Evolutionary conservation across 2,797 vertebrate species (phyloP).

Genomic region (Chloroceryle inda): DNA sequence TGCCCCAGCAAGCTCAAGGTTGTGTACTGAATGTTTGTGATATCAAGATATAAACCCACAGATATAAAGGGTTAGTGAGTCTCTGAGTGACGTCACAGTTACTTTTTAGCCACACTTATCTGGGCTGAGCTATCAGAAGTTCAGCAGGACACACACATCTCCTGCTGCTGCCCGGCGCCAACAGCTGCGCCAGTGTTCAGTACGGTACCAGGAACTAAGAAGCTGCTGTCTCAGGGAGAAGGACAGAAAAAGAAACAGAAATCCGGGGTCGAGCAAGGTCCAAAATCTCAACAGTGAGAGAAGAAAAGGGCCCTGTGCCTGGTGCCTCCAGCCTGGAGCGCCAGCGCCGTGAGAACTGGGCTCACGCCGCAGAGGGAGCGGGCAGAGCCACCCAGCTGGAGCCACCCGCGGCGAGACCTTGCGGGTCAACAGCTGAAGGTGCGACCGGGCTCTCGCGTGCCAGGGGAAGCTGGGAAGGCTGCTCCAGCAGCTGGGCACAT

Average conservation of each 20-base stretch:
- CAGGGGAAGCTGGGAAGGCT: not conserved
- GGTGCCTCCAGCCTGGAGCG: not conserved
- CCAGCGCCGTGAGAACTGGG: rapidly evolving
- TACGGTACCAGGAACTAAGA: not conserved
- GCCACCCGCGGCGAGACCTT: not conserved
- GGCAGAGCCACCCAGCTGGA: not conserved
- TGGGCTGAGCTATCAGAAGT: not conserved
- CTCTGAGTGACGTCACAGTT: rapidly evolving
- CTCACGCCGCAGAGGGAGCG: not conserved
- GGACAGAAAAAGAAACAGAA: not conserved
- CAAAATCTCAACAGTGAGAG: not conserved
- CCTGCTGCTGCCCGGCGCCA: not conserved
- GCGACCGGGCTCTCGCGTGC: rapidly evolving
- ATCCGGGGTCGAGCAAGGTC: not conserved
- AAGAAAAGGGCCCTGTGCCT: not conserved
- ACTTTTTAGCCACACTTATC: not conserved
- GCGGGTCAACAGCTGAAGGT: not conserved
- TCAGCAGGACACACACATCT: rapidly evolving
- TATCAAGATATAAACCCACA: not conserved
- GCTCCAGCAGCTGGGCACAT: not conserved
- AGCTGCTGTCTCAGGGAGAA: not conserved
- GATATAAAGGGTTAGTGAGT: not conserved
- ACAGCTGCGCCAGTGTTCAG: rapidly evolving
- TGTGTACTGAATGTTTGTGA: rapidly evolving
- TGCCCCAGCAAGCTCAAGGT: not conserved